Evolutionary conservation across 2,888 invertebrate species (phyloP).

Genomic region (Pyrocoelia pectoralis): DNA sequence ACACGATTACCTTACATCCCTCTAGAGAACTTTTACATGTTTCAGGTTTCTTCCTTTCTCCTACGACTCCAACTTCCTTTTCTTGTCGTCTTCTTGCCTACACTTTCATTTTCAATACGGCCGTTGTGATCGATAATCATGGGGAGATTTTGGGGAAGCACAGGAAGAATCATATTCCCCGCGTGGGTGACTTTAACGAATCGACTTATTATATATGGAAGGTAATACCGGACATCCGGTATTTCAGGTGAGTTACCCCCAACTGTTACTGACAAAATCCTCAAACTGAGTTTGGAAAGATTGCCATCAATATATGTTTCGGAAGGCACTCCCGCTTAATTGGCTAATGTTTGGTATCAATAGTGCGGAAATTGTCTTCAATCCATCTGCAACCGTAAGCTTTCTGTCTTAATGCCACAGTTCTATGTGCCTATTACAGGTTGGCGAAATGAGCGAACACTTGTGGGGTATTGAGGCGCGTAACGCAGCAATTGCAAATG

Average conservation of each 20-base stretch:
- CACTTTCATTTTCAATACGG: too few species aligned
- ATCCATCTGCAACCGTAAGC: slow-evolving; percentile 94
- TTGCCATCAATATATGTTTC: slow-evolving; percentile 97
- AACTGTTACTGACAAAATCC: slow-evolving; percentile 50
- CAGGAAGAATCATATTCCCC: slow-evolving; percentile 98
- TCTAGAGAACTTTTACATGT: too few species aligned
- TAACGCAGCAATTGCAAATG: slow-evolving; percentile 95
- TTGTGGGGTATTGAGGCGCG: slow-evolving; percentile 96
- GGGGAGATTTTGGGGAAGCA: slow-evolving; percentile 92
- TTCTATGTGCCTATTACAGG: slow-evolving; percentile 42
- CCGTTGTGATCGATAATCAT: slow-evolving; percentile 87
- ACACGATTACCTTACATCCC: too few species aligned
- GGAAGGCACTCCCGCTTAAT: slow-evolving; percentile 96
- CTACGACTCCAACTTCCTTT: too few species aligned
- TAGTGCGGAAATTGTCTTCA: slow-evolving; percentile 98
- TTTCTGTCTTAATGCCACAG: background rate
- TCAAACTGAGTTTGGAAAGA: slow-evolving; percentile 81
- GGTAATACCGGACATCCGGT: slow-evolving; percentile 95
- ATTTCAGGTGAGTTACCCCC: slow-evolving; percentile 71
- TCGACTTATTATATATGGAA: slow-evolving; percentile 94
- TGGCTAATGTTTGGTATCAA: slow-evolving; percentile 98
- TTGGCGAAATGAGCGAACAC: slow-evolving; percentile 81
- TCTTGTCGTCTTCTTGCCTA: too few species aligned
- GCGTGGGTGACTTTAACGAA: slow-evolving; percentile 97
- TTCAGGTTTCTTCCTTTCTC: too few species aligned